Evolutionary conservation across 2,113 vertebrate species (phyloP).

Genomic region (Pyrgilauda ruficollis): DNA sequence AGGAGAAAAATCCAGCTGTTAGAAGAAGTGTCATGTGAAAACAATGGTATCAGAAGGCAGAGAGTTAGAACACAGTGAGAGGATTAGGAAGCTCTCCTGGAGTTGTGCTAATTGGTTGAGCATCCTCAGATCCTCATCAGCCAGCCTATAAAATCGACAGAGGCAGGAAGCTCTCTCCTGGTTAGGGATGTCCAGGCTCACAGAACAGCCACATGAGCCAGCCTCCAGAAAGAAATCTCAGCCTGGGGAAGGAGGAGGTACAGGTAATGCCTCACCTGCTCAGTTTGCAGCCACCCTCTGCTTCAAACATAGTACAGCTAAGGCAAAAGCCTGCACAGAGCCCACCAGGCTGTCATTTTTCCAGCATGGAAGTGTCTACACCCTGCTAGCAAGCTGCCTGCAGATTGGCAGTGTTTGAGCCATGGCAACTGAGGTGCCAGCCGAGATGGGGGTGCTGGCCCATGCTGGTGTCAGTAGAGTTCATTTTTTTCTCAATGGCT

Average conservation of each 20-base stretch:
- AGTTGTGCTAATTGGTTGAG: neutral
- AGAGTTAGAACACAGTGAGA: neutral
- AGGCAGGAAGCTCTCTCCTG: neutral
- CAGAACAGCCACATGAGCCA: neutral
- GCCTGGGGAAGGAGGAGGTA: neutral
- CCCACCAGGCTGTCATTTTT: neutral
- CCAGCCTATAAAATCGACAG: neutral
- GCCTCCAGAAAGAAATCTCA: neutral
- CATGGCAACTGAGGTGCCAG: neutral
- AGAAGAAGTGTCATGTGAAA: neutral
- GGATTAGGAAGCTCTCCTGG: neutral
- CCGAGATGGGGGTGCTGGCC: neutral
- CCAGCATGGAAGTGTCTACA: neutral
- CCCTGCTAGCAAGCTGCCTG: neutral
- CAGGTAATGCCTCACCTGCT: neutral
- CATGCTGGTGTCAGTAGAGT: rapidly evolving
- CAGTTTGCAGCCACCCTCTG: neutral
- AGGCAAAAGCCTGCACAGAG: neutral
- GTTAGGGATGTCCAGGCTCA: neutral
- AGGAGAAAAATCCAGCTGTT: neutral
- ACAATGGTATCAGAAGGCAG: neutral
- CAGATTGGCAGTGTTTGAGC: neutral
- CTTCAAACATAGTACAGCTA: neutral
- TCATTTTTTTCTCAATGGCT: neutral
- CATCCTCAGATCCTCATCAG: neutral